Evolutionary conservation across 1,140 invertebrate species (phyloP).

Genomic region (Cyclina sinensis): DNA sequence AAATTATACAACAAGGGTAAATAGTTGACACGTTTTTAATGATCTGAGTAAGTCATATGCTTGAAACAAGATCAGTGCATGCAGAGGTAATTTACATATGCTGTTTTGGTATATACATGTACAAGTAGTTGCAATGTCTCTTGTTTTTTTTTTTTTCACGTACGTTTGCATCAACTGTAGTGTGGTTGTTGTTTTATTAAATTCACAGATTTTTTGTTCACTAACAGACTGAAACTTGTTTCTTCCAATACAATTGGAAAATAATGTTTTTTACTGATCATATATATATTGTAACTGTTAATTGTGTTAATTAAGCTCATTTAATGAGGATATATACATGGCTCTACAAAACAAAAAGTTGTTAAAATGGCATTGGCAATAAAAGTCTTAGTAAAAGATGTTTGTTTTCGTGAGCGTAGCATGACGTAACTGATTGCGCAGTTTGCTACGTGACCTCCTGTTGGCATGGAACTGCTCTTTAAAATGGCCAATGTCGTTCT

Average conservation of each 20-base stretch:
- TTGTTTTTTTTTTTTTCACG: background rate
- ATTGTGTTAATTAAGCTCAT: background rate
- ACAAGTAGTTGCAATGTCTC: background rate
- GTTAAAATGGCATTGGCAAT: background rate
- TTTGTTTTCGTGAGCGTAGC: too few species aligned
- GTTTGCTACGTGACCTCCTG: too few species aligned
- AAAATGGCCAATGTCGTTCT: too few species aligned
- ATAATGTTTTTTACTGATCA: background rate
- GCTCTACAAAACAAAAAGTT: background rate
- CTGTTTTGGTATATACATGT: too few species aligned
- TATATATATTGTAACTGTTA: background rate
- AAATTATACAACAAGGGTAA: too few species aligned
- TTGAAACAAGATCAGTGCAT: background rate
- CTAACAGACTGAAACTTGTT: background rate
- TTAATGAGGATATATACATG: background rate
- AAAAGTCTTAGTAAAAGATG: background rate
- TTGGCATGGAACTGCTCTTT: too few species aligned
- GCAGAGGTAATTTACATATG: background rate
- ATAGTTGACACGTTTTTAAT: too few species aligned
- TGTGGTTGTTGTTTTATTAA: background rate
- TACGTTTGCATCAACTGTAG: background rate
- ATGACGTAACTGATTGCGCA: too few species aligned
- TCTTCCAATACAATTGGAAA: conserved; percentile 10
- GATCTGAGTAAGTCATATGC: too few species aligned
- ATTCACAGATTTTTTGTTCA: background rate